Evolutionary conservation across 2,888 invertebrate species (phyloP), one percentile per base, ranked within the genome.

Genomic region (Teinopalpus imperialis): DNA sequence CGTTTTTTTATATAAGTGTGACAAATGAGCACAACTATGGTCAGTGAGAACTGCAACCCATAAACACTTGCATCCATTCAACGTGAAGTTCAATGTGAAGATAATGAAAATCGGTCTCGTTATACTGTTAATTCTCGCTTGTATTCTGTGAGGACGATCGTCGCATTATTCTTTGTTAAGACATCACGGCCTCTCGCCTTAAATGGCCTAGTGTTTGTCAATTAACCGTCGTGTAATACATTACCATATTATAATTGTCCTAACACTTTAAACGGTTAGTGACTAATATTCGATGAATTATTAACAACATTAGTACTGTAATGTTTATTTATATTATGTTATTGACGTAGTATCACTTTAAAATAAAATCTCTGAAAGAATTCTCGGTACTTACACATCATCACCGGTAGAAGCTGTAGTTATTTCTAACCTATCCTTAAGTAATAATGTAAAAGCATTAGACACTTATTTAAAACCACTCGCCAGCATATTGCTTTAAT

Each of bases 361-460:
- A 13, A 12, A 21, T 5, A 31, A 14, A 14, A 21, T 2, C 13
- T 30, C 0, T 10, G 20, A 10, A 32, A 24, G 14, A 12, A 32
- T 6, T 26, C 7, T 24, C 10, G 18, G 16, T 26, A 26, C 37
- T 27, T 37, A 10, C 16, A 26, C 27, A 29, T 35, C 35, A 21
- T 13, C 21, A 7, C 6, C 21, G 3, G 3, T 21, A 6, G 29
- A 35, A 27, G 14, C 14, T 9, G 43, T 12, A 21, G 43, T 35
- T 40, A 30, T 40, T 40, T 35, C 34, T 9, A 43, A 43, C 29
- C 29, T 8, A 43, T 24, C 20, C 10, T 30, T 35, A 35, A n/a
- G 27, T 43, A 14, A 35, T 43, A 35, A 43, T 14, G 21, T 35
- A 35, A 43, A 43, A 35, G 35, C 35, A 43, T 43, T 43, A 43